A percentile compares a stretch with the other conserved stretches of the same genome.
These are phyloP conservation scores for Nibea albiflora DNA, from an alignment of 2,113 vertebrate genomes.

Conservation along the genomic window DNA sequence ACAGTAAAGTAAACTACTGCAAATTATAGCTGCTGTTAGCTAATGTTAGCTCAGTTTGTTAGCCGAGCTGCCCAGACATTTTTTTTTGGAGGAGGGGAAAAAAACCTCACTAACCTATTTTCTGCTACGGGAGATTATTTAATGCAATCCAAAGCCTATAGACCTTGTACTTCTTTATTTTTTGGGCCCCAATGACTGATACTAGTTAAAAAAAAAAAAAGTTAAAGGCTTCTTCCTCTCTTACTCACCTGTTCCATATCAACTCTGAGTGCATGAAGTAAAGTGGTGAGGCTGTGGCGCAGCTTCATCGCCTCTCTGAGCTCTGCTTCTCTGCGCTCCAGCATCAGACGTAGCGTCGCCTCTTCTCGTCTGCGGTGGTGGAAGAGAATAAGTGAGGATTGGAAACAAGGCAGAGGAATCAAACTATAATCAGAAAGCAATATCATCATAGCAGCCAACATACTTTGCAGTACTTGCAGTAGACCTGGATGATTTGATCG, in stretches of 20 bases:
- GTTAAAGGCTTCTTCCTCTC: background rate
- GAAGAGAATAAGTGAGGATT: background rate
- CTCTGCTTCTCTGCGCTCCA: constrained; percentile 83
- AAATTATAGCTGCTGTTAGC: too few relatives aligned
- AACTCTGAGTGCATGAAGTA: constrained; percentile 76
- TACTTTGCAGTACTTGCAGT: constrained; percentile 69
- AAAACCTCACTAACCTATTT: background rate
- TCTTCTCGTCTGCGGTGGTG: constrained; percentile 75
- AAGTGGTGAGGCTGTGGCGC: constrained; percentile 76
- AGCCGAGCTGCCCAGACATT: too few relatives aligned
- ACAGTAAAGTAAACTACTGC: too few relatives aligned
- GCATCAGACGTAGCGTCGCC: constrained; percentile 69
- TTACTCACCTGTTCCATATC: constrained; percentile 77
- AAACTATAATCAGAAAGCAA: background rate
- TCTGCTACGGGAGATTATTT: background rate
- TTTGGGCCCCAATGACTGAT: background rate
- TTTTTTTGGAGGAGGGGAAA: too few relatives aligned
- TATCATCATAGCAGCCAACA: background rate
- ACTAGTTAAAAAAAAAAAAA: too few relatives aligned
- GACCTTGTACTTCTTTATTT: background rate
- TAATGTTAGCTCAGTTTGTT: too few relatives aligned
- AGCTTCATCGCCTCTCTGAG: constrained; percentile 82
- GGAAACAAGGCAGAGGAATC: background rate
- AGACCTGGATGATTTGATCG: constrained; percentile 30
- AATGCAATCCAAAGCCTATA: background rate